A percentile compares a stretch with the other conserved stretches of the same genome.
Evolutionary conservation across 2,888 invertebrate genomes (phyloP).

Genomic region (Cheilosia vernalis): DNA sequence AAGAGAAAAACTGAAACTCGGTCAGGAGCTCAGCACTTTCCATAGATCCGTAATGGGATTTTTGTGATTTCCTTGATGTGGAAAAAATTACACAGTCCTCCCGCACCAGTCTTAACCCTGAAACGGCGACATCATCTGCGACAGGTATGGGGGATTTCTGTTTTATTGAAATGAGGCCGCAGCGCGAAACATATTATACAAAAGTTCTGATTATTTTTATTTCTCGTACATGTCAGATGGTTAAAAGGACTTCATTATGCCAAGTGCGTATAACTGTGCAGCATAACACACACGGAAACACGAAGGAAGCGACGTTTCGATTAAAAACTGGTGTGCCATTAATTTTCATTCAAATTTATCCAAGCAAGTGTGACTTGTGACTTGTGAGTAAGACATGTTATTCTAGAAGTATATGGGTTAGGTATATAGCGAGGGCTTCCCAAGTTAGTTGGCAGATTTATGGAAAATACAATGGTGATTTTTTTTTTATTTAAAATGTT

Average conservation of each 20-base stretch:
- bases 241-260: too few species aligned
- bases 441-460: constrained; percentile 4
- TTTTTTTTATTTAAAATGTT: background rate
- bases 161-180: too few species aligned
- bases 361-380: background rate
- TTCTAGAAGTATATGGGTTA: too few species aligned
- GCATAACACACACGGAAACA: background rate
- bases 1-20: too few species aligned
- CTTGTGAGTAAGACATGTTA: background rate
- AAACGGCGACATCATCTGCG: too few species aligned
- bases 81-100: background rate
- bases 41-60: background rate
- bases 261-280: too few species aligned
- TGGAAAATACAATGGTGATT: background rate
- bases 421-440: background rate
- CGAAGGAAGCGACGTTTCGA: background rate
- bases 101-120: background rate
- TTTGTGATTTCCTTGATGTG: background rate
- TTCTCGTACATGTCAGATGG: background rate
- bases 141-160: too few species aligned
- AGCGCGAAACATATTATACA: too few species aligned
- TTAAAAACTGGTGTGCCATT: background rate
- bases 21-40: background rate
- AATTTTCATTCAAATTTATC: constrained; percentile 4
- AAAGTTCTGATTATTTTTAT: background rate